Evolutionary conservation across 2,113 vertebrate genomes (phyloP), one percentile per base, ranked within the genome.

Genomic region (Polypterus bichir): DNA sequence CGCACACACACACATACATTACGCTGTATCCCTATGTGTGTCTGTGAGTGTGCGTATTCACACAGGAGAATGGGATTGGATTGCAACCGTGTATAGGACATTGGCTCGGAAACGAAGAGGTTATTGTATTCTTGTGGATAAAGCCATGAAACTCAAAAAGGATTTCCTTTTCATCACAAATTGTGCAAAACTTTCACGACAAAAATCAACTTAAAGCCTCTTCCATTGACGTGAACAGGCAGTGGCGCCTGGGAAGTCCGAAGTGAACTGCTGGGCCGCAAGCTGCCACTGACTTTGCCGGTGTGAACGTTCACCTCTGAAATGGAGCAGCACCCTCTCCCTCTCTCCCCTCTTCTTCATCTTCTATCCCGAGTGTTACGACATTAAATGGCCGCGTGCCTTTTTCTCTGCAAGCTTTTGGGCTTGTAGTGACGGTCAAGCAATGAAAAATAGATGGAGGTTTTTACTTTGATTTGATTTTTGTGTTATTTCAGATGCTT

Each of bases 311-410:
- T 74, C 70, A 67, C 73, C 74, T 51, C 49, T 51, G 6, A 51
- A 51, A 51, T 9, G 54, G 48, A 49, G 59, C 57, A 44, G 57
- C 72, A 76, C 73, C 11, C 74, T 64, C 65, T 62, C 74, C 72
- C 73, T 63, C 68, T 64, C 74, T 79, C 83, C 83, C 83, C 27
- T 27, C 27, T 27, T 27, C 27, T 27, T 27, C 27, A 27, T 27
- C 27, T 27, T 84, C 86, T 84, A 83, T 70, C 64, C 76, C 75
- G 79, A 85, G 81, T 76, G 81, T 78, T 83, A 81, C 78, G 76
- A 77, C 80, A 74, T 71, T 67, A 81, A 81, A 85, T 81, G 86
- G 84, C 84, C 79, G 76, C 71, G 83, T 88, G 86, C 86, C 84
- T 87, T 87, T 87, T 77, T 81, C 77, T 83, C 82, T 78, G 73